Base-by-base conservation (phyloP, 2,888 invertebrate species). In the Protonemura montana region DNA sequence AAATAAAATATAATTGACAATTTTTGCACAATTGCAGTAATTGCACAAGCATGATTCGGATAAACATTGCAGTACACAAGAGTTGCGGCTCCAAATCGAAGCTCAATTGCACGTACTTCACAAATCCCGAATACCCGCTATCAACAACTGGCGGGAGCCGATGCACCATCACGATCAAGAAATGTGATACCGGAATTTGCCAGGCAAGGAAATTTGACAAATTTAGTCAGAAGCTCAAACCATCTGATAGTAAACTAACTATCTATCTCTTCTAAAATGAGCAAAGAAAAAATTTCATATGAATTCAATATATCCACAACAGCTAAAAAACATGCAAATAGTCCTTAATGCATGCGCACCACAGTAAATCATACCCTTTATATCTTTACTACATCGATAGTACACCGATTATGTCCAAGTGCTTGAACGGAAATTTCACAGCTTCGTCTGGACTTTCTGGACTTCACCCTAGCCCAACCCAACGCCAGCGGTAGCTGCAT, bases 41-140 rank as follows among this genome's bases (percentile, higher is more conserved):
- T 41, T 41, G n/a, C 10, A 30, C 16, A 25, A 80, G 27, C 29
- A 7, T 13, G 13, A 27, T 85, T 21, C n/a, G 28, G n/a, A 10
- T 0, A 1, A 78, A n/a, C 29, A 28, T 91, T 91, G 30, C 90
- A 97, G 97, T 95, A 90, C 94, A 95, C 89, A 93, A 94, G 89
- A 92, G 94, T 0, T 97, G 97, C 89, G 96, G 96, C 0, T 91
- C 93, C 0, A 93, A 94, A 0, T 95, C 96, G 0, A 93, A 93
- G 84, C 93, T 94, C 85, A 97, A 97, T 90, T 96, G 96, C 89
- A 97, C 97, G 0, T 97, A 97, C 90, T 97, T 97, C 91, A 94
- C 94, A 16, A 97, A 96, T 90, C 95, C 95, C 0, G 94, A 94
- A 0, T 97, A 95, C 91, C 97, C 97, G 0, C 93, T 93, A 0